These are phyloP conservation scores for Callocephalon fimbriatum DNA, from an alignment of 2,113 vertebrate species.

Conservation along the genomic window DNA sequence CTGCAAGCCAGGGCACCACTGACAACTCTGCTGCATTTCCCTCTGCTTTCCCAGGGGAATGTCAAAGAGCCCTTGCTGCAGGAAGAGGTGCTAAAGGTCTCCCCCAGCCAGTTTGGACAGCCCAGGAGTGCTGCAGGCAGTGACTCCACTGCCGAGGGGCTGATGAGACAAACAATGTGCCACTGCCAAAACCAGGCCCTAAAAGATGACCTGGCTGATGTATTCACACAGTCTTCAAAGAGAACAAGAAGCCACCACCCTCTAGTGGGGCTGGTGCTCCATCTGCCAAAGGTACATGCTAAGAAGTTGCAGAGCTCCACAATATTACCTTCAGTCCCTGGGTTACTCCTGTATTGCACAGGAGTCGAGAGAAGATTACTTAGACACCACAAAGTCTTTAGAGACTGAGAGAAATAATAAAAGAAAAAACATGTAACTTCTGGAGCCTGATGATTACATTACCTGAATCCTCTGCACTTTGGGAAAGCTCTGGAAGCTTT, in stretches of 20 bases:
- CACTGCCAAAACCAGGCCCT: neutral
- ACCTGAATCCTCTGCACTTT: slow-evolving; percentile 91
- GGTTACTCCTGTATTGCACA: neutral
- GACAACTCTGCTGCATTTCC: neutral
- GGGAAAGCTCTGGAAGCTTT: slow-evolving; percentile 88
- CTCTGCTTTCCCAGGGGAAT: neutral
- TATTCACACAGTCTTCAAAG: neutral
- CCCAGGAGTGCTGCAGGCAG: neutral
- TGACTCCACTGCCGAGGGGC: neutral
- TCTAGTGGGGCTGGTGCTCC: neutral
- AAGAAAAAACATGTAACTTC: accelerated
- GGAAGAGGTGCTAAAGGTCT: neutral
- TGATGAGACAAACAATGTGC: accelerated
- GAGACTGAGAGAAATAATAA: neutral
- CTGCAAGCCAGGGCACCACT: neutral
- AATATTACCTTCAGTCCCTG: neutral
- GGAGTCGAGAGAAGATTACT: neutral
- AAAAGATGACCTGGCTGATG: neutral
- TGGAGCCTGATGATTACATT: neutral
- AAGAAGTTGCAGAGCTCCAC: neutral
- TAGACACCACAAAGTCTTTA: neutral
- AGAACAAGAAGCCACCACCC: neutral
- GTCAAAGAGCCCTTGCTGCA: neutral
- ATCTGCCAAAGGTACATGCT: neutral
- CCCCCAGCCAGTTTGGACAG: neutral